Conservation (phyloP, 2,113 vertebrate species). For the Lagenorhynchus albirostris region DNA sequence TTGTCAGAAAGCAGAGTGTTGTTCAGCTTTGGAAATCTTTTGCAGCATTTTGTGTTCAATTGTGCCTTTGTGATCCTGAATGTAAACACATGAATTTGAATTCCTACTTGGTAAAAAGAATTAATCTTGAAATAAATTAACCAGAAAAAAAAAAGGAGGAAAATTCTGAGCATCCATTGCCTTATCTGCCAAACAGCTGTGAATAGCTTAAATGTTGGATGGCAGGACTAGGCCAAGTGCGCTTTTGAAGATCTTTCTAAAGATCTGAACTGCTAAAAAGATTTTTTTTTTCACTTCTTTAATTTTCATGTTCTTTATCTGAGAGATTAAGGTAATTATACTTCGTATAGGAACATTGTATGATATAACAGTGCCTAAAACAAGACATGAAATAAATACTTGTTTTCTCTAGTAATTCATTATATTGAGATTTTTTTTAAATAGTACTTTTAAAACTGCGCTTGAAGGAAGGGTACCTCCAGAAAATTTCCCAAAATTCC, state of each 20-base stretch:
- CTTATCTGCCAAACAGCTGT: background rate
- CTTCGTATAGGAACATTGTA: background rate
- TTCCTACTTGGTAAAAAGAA: conserved; percentile 22
- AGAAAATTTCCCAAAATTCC: background rate
- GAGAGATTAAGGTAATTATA: background rate
- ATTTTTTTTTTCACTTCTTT: background rate
- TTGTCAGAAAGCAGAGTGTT: conserved; percentile 27
- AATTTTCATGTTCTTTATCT: background rate
- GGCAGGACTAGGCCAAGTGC: background rate
- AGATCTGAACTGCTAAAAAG: background rate
- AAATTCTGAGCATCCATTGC: background rate
- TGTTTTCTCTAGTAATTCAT: background rate
- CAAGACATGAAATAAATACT: background rate
- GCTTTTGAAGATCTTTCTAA: background rate
- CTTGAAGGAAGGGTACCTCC: background rate
- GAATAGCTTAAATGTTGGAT: background rate
- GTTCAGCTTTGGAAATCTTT: background rate
- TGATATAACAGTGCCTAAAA: background rate
- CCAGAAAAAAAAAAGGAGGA: background rate
- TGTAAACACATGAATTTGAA: conserved; percentile 30
- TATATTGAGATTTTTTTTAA: background rate
- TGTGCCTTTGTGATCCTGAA: conserved; percentile 2
- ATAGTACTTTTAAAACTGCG: background rate
- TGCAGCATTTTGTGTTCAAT: conserved; percentile 39
- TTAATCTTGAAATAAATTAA: conserved; percentile 41